phyloP scores from a whole-genome alignment of 2,797 vertebrate species.

The Gephyroberyx darwinii region DNA sequence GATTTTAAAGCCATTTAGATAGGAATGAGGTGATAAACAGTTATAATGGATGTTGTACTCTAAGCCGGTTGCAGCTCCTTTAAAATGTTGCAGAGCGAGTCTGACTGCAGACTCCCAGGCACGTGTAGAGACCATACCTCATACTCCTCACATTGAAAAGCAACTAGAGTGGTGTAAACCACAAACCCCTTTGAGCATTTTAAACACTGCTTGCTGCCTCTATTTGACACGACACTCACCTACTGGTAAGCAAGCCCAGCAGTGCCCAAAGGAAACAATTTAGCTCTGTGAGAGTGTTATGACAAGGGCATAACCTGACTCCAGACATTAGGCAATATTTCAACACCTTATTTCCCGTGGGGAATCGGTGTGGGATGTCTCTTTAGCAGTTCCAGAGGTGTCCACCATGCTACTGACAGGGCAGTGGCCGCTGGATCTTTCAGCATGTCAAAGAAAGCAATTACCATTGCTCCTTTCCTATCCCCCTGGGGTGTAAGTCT shows the following conservation, averaged over 20 bases:
- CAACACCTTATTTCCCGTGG: conserved; percentile 58
- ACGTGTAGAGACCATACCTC: conserved; percentile 40
- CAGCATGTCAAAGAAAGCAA: conserved; percentile 41
- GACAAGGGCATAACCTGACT: conserved; percentile 57
- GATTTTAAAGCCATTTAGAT: conserved; percentile 52
- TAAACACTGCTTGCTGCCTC: conserved; percentile 49
- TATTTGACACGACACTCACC: conserved; percentile 55
- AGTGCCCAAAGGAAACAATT: conserved; percentile 59
- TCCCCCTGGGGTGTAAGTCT: conserved; percentile 28
- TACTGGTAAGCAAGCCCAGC: conserved; percentile 39
- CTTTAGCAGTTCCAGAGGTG: conserved; percentile 28
- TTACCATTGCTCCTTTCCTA: conserved; percentile 21
- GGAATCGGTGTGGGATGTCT: conserved; percentile 37
- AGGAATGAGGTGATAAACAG: conserved; percentile 60
- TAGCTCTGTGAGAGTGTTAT: conserved; percentile 54
- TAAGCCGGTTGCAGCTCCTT: conserved; percentile 16
- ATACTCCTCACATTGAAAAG: conserved; percentile 45
- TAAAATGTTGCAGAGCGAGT: conserved; percentile 34
- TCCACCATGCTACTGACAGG: conserved; percentile 2
- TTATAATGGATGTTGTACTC: conserved; percentile 40
- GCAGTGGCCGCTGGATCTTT: conserved; percentile 33
- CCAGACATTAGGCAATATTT: conserved; percentile 55
- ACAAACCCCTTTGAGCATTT: conserved; percentile 37
- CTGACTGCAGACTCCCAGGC: conserved; percentile 28
- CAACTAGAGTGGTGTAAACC: conserved; percentile 53